phyloP scores from a whole-genome alignment of 2,113 vertebrate species.

The Saiga tatarica region DNA sequence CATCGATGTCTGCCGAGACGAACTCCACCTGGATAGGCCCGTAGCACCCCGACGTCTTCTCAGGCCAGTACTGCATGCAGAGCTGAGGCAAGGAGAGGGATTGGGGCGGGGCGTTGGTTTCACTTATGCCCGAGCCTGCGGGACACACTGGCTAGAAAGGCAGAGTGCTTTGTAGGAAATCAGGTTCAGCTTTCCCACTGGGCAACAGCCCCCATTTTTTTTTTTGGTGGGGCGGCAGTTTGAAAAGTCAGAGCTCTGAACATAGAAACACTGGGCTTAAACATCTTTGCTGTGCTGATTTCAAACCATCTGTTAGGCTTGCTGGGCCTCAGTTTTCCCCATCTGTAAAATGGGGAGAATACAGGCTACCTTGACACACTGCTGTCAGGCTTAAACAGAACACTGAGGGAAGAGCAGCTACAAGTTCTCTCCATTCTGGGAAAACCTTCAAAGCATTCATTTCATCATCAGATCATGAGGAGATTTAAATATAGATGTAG shows the following conservation, averaged over 20 bases:
- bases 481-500: neutral
- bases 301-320: neutral
- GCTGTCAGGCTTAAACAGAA: neutral
- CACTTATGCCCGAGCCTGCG: neutral
- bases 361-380: neutral
- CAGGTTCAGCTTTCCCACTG: neutral
- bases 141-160: neutral
- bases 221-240: fast-evolving
- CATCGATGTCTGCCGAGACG: conserved; percentile 96
- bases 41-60: conserved; percentile 95
- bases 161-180: neutral
- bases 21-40: conserved; percentile 98
- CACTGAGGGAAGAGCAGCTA: neutral
- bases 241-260: neutral
- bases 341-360: neutral
- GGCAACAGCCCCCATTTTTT: neutral
- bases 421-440: neutral
- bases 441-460: neutral
- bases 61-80: conserved; percentile 99
- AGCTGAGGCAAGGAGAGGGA: conserved; percentile 79
- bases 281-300: neutral
- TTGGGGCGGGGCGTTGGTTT: fast-evolving
- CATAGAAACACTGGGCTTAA: neutral
- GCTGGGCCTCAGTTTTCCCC: neutral
- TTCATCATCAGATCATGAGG: neutral